Evolutionary conservation across 1,140 invertebrate genomes (phyloP).

Genomic region (Oncopeltus fasciatus): DNA sequence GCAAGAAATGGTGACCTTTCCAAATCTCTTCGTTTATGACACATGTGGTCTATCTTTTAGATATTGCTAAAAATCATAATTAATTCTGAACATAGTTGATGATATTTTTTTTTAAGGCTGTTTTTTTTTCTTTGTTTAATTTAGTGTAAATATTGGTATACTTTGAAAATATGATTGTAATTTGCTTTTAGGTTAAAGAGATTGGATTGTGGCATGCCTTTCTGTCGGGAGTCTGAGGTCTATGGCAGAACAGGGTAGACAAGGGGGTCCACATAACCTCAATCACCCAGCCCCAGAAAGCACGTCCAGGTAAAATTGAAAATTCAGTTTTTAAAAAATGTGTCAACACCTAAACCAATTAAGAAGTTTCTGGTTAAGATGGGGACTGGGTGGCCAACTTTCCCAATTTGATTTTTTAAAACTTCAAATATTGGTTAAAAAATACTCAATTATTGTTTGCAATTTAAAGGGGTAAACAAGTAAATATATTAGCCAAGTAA

Average conservation of each 20-base stretch:
- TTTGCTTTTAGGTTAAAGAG: neutral
- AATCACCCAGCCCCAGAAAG: conserved; percentile 16
- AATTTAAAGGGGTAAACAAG: too few relatives aligned
- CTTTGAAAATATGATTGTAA: neutral
- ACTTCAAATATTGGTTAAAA: too few relatives aligned
- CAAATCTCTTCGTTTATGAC: neutral
- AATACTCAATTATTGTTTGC: too few relatives aligned
- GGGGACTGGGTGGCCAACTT: too few relatives aligned
- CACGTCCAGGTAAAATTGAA: neutral
- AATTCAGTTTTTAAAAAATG: too few relatives aligned
- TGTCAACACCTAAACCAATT: too few relatives aligned
- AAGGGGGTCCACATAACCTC: conserved; percentile 11
- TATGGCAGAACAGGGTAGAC: conserved; percentile 22
- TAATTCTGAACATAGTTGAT: neutral
- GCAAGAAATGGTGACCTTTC: too few relatives aligned
- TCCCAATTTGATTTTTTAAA: too few relatives aligned
- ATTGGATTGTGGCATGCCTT: conserved; percentile 20
- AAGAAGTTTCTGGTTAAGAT: too few relatives aligned
- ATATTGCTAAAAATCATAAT: neutral
- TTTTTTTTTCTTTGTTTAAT: neutral
- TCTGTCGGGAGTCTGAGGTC: conserved; percentile 17
- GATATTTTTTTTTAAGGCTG: neutral
- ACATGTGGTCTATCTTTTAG: neutral
- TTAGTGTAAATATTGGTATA: neutral
- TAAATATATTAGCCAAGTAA: too few relatives aligned